phyloP scores from a whole-genome alignment of 2,888 invertebrate genomes.

The Thumatha senex region DNA sequence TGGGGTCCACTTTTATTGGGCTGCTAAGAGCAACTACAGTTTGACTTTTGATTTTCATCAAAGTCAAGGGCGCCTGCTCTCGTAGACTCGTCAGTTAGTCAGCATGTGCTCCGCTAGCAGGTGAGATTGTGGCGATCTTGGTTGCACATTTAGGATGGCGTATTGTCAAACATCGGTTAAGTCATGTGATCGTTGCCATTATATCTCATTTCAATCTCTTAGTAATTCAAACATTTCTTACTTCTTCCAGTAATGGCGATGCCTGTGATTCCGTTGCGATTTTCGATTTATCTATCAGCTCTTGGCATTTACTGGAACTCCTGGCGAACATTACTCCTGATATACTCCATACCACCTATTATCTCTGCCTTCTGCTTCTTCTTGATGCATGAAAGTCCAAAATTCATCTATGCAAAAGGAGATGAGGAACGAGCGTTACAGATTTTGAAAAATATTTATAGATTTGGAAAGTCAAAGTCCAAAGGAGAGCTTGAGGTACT shows the following conservation, averaged over 20 bases:
- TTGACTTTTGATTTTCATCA: too few species aligned
- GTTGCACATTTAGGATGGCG: too few species aligned
- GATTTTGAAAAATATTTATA: slow-evolving; percentile 56
- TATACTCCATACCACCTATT: slow-evolving; percentile 85
- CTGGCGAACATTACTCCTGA: slow-evolving; percentile 87
- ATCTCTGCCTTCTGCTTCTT: slow-evolving; percentile 80
- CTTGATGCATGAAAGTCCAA: slow-evolving; percentile 89
- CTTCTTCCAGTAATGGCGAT: slow-evolving; percentile 83
- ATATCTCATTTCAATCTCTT: too few species aligned
- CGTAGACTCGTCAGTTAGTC: not conserved
- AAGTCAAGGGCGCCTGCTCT: too few species aligned
- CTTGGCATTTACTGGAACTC: slow-evolving; percentile 84
- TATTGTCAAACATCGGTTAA: too few species aligned
- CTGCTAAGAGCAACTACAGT: too few species aligned
- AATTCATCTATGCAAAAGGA: slow-evolving; percentile 86
- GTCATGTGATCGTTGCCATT: too few species aligned
- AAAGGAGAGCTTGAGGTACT: slow-evolving; percentile 20
- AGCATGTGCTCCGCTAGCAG: too few species aligned
- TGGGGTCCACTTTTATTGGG: too few species aligned
- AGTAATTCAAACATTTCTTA: too few species aligned
- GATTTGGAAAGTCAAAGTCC: slow-evolving; percentile 47
- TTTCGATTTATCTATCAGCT: slow-evolving; percentile 57
- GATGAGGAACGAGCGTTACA: slow-evolving; percentile 78
- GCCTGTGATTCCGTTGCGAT: slow-evolving; percentile 83
- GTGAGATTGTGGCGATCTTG: too few species aligned